Conservation (phyloP, 2,797 vertebrate species). For the Fratercula arctica region DNA sequence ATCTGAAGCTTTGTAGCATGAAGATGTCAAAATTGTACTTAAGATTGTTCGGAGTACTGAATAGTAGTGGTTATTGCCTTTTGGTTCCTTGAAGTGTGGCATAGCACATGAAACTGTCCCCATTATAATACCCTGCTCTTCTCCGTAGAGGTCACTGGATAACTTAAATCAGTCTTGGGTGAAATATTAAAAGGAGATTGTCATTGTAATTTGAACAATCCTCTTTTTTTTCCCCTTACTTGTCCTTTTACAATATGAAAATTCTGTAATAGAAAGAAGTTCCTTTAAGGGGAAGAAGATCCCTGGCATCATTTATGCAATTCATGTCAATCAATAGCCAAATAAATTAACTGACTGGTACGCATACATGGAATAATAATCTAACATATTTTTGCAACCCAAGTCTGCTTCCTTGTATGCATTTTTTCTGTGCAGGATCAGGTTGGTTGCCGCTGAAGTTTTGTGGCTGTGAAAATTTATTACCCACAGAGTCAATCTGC, state of each 20-base stretch:
- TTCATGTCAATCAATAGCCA: conserved; percentile 64
- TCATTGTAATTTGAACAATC: conserved; percentile 48
- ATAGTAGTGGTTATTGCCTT: conserved; percentile 54
- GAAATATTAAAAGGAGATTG: conserved; percentile 72
- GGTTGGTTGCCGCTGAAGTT: conserved; percentile 77
- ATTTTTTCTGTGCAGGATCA: conserved; percentile 72
- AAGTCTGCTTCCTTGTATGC: conserved; percentile 63
- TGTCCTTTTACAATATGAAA: conserved; percentile 62
- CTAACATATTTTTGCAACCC: conserved; percentile 71
- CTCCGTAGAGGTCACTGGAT: conserved; percentile 55
- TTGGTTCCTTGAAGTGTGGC: conserved; percentile 50
- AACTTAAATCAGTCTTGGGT: conserved; percentile 65
- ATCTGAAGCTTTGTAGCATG: conserved; percentile 61
- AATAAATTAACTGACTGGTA: conserved; percentile 65
- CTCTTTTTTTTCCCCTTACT: not conserved
- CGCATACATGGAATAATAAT: conserved; percentile 74
- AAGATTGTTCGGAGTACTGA: conserved; percentile 42
- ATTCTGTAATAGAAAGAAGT: conserved; percentile 56
- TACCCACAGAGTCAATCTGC: conserved; percentile 79
- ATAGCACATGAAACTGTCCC: conserved; percentile 27
- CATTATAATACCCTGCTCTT: conserved; percentile 49
- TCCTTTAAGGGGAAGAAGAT: conserved; percentile 41
- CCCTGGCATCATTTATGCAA: conserved; percentile 56
- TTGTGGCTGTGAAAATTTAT: conserved; percentile 84
- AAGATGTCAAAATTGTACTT: conserved; percentile 65